Evolutionary conservation across 2,888 invertebrate genomes (phyloP).

Genomic region (Stenodema calcarata): DNA sequence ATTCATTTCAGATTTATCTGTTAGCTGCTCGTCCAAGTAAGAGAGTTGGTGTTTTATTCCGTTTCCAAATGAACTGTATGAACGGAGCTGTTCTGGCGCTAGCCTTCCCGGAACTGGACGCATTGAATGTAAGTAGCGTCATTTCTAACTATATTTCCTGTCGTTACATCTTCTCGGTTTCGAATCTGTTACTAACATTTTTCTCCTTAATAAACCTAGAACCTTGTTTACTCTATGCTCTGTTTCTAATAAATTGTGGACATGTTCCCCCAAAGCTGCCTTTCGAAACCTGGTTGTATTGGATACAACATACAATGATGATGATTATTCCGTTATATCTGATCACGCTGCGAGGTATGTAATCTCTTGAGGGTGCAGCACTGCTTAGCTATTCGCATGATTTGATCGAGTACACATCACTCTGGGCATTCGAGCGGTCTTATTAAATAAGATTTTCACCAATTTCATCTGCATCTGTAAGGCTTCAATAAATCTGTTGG

Average conservation of each 20-base stretch:
- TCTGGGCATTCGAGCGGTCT: not conserved
- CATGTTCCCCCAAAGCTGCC: conserved; percentile 71
- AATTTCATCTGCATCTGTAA: no score
- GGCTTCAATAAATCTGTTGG: no score
- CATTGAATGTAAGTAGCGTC: conserved; percentile 78
- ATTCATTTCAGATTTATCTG: conserved; percentile 83
- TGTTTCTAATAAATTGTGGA: conserved; percentile 29
- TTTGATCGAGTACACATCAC: not conserved
- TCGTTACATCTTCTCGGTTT: not conserved
- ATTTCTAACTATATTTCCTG: no score
- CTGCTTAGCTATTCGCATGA: conserved; percentile 30
- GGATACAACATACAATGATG: conserved; percentile 95
- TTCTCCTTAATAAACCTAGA: not conserved
- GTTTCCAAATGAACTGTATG: conserved; percentile 90
- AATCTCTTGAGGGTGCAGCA: conserved; percentile 34
- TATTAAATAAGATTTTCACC: no score
- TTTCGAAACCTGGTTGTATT: conserved; percentile 91
- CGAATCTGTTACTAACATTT: not conserved
- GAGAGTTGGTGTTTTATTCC: conserved; percentile 80
- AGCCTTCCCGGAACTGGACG: conserved; percentile 93
- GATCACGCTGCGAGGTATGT: conserved; percentile 82
- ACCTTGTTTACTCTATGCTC: not conserved
- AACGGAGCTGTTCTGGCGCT: conserved; percentile 93
- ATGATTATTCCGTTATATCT: conserved; percentile 93
- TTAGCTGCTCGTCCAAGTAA: conserved; percentile 86